Percentiles rank a stretch among this genome's conserved stretches.
These are phyloP conservation scores for Ahaetulla prasina DNA, from an alignment of 2,113 vertebrate genomes.

Conservation along the genomic window DNA sequence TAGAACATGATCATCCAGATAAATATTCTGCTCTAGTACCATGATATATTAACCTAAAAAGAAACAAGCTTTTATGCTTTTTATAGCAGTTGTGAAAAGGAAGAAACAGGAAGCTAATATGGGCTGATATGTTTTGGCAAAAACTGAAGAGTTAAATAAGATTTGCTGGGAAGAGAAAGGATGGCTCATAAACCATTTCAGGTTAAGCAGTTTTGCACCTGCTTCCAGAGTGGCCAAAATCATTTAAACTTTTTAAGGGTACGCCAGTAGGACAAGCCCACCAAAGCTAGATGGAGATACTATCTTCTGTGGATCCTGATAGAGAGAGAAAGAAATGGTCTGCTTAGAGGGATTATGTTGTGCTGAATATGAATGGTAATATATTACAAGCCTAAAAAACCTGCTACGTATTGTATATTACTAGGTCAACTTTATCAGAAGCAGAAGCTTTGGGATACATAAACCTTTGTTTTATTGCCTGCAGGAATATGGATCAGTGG, in stretches of 20 bases:
- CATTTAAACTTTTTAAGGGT: neutral
- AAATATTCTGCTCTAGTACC: too few species aligned
- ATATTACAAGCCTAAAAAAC: neutral
- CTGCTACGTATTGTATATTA: neutral
- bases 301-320: neutral
- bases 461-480: neutral
- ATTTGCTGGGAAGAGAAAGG: neutral
- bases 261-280: neutral
- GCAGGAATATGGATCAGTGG: neutral
- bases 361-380: neutral
- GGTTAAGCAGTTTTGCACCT: neutral
- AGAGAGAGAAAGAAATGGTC: neutral
- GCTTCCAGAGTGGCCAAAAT: neutral
- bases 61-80: neutral
- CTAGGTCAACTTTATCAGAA: neutral
- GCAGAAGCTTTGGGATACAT: neutral
- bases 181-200: neutral
- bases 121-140: neutral
- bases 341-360: neutral
- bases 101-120: neutral
- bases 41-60: neutral
- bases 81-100: neutral
- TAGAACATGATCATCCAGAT: neutral
- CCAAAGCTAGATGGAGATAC: neutral
- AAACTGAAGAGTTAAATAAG: neutral